Conservation (phyloP, 2,888 invertebrate genomes). For the Aspidiotus destructor region DNA sequence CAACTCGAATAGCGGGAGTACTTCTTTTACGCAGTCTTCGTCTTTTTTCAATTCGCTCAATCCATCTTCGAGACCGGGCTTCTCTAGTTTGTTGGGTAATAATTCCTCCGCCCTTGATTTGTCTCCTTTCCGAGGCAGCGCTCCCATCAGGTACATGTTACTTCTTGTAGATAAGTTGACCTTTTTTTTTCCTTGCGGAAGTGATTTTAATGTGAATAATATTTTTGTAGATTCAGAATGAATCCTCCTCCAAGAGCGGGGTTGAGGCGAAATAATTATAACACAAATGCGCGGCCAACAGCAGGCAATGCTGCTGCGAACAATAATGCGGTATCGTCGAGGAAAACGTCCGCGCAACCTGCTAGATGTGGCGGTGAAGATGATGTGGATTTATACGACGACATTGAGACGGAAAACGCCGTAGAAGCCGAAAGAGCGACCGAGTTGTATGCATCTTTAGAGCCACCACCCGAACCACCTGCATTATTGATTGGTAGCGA, state of each 20-base stretch:
- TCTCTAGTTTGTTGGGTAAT: constrained; percentile 29
- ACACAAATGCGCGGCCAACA: not conserved
- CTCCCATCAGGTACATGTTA: constrained; percentile 23
- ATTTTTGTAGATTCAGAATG: constrained; percentile 16
- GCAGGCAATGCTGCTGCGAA: not conserved
- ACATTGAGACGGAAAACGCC: constrained; percentile 20
- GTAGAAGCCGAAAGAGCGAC: constrained; percentile 21
- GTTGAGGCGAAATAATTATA: constrained; percentile 12
- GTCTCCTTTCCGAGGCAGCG: constrained; percentile 27
- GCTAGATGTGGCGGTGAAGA: constrained; percentile 1
- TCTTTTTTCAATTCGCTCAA: constrained; percentile 20
- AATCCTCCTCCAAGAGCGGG: constrained; percentile 10
- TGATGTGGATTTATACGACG: constrained; percentile 25
- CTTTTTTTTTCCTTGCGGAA: not conserved
- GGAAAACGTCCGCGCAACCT: not conserved
- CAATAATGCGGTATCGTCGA: constrained; percentile 6
- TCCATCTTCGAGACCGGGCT: constrained; percentile 22
- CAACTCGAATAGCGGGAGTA: constrained; percentile 9
- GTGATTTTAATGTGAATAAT: not conserved
- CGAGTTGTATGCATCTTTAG: constrained; percentile 39
- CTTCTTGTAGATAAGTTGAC: not conserved
- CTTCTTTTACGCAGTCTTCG: constrained; percentile 13
- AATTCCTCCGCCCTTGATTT: constrained; percentile 21
- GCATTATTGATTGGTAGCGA: constrained; percentile 36
- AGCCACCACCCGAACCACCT: constrained; percentile 45